A percentile compares a stretch with the other conserved stretches of the same genome.
These are phyloP conservation scores for Orthonevra nobilis DNA, from an alignment of 2,888 invertebrate genomes.

Conservation along the genomic window DNA sequence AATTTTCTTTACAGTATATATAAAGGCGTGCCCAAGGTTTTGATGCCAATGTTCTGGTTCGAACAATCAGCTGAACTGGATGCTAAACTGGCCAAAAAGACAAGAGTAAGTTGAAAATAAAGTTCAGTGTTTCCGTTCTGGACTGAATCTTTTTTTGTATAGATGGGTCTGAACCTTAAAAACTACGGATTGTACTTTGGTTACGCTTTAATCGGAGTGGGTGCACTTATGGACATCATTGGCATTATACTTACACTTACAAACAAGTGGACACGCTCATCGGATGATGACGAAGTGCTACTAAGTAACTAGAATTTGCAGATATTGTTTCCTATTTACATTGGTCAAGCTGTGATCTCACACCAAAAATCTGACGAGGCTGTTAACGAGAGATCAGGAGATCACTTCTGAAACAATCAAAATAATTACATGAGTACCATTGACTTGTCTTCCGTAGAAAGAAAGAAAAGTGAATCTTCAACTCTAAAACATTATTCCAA, in stretches of 20 bases:
- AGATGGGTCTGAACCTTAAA: constrained; percentile 76
- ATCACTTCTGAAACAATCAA: constrained; percentile 51
- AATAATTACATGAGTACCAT: constrained; percentile 40
- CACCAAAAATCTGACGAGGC: constrained; percentile 37
- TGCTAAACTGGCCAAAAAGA: constrained; percentile 81
- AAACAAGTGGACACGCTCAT: constrained; percentile 75
- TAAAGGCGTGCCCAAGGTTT: constrained; percentile 81
- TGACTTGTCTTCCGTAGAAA: constrained; percentile 41
- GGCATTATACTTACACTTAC: constrained; percentile 76
- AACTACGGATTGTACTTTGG: constrained; percentile 76
- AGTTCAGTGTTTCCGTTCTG: not conserved
- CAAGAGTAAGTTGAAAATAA: constrained; percentile 73
- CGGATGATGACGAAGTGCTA: constrained; percentile 76
- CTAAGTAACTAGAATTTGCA: constrained; percentile 72
- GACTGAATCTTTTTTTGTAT: constrained; percentile 28
- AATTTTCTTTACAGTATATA: constrained; percentile 81
- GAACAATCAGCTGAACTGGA: constrained; percentile 84
- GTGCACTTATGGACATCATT: constrained; percentile 74
- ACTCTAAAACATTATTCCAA: constrained; percentile 35
- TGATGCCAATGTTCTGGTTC: constrained; percentile 90
- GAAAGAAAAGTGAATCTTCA: constrained; percentile 1
- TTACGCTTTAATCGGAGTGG: constrained; percentile 75
- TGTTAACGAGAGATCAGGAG: constrained; percentile 7
- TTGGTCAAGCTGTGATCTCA: constrained; percentile 57
- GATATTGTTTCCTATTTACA: constrained; percentile 58